Conservation (phyloP, 2,797 vertebrate genomes). For the Halcyon leucocephala region DNA sequence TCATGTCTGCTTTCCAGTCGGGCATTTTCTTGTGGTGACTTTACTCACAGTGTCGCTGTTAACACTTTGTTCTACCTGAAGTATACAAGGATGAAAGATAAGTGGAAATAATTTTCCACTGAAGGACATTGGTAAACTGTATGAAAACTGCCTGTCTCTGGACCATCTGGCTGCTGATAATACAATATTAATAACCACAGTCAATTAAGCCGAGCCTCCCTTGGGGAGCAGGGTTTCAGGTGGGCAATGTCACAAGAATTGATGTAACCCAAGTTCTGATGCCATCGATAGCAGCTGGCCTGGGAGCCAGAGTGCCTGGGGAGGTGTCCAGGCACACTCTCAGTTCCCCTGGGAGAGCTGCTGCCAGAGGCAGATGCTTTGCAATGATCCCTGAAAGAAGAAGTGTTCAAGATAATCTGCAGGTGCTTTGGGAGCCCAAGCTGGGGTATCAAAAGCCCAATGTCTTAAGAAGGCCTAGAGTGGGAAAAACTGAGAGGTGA, state of each 20-base stretch:
- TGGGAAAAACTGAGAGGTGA: neutral
- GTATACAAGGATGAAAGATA: neutral
- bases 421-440: neutral
- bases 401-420: neutral
- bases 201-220: constrained; percentile 52
- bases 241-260: constrained; percentile 48
- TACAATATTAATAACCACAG: constrained; percentile 73
- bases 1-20: neutral
- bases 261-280: constrained; percentile 50
- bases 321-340: neutral
- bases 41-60: neutral
- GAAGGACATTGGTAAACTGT: constrained; percentile 32
- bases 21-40: neutral
- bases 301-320: accelerated
- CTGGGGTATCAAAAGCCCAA: neutral
- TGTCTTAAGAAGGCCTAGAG: neutral
- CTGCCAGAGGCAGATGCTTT: neutral
- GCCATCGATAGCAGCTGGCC: constrained; percentile 9
- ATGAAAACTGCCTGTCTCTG: constrained; percentile 32
- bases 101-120: constrained; percentile 38
- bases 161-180: constrained; percentile 72
- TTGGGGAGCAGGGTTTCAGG: constrained; percentile 56
- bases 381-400: neutral
- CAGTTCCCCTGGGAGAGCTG: neutral
- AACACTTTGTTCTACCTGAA: neutral